Base-by-base conservation (phyloP, 2,113 vertebrate species). In the Crotophaga sulcirostris region DNA sequence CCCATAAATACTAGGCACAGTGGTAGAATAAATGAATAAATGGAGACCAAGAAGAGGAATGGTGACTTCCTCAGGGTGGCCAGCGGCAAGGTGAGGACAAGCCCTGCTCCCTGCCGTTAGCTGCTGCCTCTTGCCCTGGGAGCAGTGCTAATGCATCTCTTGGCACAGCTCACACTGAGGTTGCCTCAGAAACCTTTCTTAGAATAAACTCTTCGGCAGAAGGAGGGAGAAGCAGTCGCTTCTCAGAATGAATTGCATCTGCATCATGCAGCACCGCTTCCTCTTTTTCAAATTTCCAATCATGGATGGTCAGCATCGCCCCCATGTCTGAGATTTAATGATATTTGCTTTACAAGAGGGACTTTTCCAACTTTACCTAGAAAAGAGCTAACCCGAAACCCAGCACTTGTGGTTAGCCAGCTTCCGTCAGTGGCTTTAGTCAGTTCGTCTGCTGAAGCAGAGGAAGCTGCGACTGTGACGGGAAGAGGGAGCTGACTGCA, bases 301-400 rank as follows among this genome's bases (percentile, higher is more conserved):
- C 60, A 75, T 92, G 97, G 97, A 84, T 28, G 94, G 96, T 94
- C 97, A 96, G 92, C 97, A 17, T 97, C 97, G 52, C 97, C 98
- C 97, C 97, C 91, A 4, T 75, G 92, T 97, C 98, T 98, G 95
- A 94, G 95, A 95, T 95, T 90, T 69, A 88, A 26, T 44, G 95
- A 77, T 36, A 49, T 54, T 68, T 73, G 92, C 93, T 95, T 73
- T 31, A 67, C 95, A 7, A 66, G 69, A 90, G 98, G 98, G 98
- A 98, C 98, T 98, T 98, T 98, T 98, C 98, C 98, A 98, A 84
- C 97, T 97, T 94, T 97, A 98, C 98, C 98, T 98, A 96, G 98
- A 98, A 98, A 92, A 96, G 90, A 75, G 74, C 96, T 97, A 81
- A 96, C 86, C 98, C 78, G 92, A 98, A 97, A 89, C 88, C 15